These are phyloP conservation scores for Pandion haliaetus DNA, from an alignment of 2,113 vertebrate species.

Conservation along the genomic window DNA sequence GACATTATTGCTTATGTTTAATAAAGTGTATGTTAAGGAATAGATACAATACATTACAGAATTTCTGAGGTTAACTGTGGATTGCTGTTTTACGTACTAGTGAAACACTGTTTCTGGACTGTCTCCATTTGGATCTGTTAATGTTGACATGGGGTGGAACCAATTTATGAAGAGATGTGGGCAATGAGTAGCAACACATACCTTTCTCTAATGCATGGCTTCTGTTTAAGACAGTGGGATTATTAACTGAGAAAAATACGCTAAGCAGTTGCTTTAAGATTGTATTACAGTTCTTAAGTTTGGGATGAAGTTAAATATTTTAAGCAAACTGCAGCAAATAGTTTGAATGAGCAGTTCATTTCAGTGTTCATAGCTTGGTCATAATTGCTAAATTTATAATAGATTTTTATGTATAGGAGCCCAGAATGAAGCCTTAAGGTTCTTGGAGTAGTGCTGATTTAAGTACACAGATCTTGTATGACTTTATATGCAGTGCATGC, in stretches of 20 bases:
- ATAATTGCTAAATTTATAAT: background rate
- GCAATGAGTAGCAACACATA: background rate
- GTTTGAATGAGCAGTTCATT: background rate
- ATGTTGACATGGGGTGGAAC: background rate
- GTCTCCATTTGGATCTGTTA: background rate
- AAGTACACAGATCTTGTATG: background rate
- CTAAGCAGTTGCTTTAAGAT: background rate
- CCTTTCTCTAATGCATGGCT: background rate
- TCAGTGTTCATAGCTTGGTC: background rate
- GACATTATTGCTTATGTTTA: background rate
- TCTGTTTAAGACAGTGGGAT: background rate
- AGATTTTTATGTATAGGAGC: background rate
- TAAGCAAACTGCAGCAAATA: background rate
- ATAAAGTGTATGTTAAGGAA: background rate
- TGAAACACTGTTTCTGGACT: background rate
- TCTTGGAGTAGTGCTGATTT: background rate
- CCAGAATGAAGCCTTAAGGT: background rate
- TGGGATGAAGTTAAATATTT: background rate
- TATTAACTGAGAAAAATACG: background rate
- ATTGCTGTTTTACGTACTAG: background rate
- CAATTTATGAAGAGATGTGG: background rate
- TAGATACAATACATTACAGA: background rate
- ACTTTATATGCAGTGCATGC: background rate
- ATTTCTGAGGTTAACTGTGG: background rate
- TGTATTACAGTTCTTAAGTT: background rate